Conservation (phyloP, 2,113 vertebrate species). For the Rhinogobius similis region DNA sequence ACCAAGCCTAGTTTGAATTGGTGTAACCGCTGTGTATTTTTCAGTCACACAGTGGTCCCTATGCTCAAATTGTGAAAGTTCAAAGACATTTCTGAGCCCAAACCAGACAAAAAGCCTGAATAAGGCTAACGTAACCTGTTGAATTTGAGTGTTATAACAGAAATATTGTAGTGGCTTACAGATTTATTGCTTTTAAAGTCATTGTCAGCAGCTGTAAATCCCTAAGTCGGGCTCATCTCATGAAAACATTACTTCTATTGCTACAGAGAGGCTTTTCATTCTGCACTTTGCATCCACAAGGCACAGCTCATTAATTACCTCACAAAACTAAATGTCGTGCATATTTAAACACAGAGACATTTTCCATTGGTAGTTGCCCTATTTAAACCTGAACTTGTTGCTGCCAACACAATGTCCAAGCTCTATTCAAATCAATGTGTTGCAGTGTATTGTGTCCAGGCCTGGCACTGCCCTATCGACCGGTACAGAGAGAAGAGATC, state of each 20-base stretch:
- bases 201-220: slow-evolving; percentile 6
- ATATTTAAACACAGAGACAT: neutral
- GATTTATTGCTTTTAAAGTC: neutral
- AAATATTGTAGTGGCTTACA: neutral
- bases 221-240: slow-evolving; percentile 3
- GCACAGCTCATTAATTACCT: neutral
- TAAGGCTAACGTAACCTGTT: neutral
- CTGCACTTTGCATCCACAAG: neutral
- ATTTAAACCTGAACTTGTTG: slow-evolving; percentile 24
- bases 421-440: slow-evolving; percentile 40
- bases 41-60: no score
- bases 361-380: slow-evolving; percentile 40
- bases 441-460: slow-evolving; percentile 30
- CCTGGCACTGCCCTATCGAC: neutral
- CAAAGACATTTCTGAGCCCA: neutral
- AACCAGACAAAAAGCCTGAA: neutral
- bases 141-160: neutral
- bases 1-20: no score
- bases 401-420: slow-evolving; percentile 8
- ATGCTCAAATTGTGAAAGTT: no score
- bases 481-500: slow-evolving; percentile 13
- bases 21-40: no score
- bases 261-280: neutral
- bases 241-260: neutral
- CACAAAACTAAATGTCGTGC: neutral